Conservation (phyloP, 2,888 invertebrate genomes). For the Plagodis dolabraria region DNA sequence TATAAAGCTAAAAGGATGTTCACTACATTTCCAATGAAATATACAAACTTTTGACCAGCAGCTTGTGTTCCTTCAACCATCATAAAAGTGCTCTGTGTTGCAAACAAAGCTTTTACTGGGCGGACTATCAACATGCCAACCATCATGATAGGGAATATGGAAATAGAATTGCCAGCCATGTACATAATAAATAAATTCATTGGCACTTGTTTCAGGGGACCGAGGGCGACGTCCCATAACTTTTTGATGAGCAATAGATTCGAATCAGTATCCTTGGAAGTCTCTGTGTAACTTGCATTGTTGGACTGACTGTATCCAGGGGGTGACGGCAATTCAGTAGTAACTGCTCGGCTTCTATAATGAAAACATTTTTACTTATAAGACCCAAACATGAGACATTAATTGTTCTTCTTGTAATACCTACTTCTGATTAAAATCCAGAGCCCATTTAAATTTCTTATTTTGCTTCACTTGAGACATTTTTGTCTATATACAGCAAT, state of each 20-base stretch:
- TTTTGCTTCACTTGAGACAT: constrained; percentile 73
- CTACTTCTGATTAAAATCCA: constrained; percentile 86
- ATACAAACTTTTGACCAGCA: constrained; percentile 95
- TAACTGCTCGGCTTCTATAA: constrained; percentile 57
- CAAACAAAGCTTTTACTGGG: constrained; percentile 97
- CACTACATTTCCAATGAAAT: constrained; percentile 96
- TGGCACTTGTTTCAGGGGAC: constrained; percentile 97
- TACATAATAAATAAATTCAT: constrained; percentile 99
- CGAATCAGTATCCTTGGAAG: constrained; percentile 92
- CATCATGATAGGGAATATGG: constrained; percentile 99
- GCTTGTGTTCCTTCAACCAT: constrained; percentile 97
- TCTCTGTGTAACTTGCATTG: constrained; percentile 90
- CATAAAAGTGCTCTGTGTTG: constrained; percentile 95
- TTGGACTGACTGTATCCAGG: constrained; percentile 93
- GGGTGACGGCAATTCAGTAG: constrained; percentile 89
- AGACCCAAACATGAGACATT: no score
- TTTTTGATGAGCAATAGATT: constrained; percentile 95
- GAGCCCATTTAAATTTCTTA: constrained; percentile 87
- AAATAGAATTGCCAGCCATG: constrained; percentile 99
- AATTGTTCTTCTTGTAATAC: constrained; percentile 28
- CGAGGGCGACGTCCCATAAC: constrained; percentile 98
- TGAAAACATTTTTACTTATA: background rate
- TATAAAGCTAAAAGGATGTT: constrained; percentile 96
- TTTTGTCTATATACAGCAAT: background rate
- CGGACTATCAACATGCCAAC: constrained; percentile 99